Evolutionary conservation across 2,113 vertebrate genomes (phyloP), one percentile per base, ranked within the genome.

Genomic region (Rhagologus leucostigma): DNA sequence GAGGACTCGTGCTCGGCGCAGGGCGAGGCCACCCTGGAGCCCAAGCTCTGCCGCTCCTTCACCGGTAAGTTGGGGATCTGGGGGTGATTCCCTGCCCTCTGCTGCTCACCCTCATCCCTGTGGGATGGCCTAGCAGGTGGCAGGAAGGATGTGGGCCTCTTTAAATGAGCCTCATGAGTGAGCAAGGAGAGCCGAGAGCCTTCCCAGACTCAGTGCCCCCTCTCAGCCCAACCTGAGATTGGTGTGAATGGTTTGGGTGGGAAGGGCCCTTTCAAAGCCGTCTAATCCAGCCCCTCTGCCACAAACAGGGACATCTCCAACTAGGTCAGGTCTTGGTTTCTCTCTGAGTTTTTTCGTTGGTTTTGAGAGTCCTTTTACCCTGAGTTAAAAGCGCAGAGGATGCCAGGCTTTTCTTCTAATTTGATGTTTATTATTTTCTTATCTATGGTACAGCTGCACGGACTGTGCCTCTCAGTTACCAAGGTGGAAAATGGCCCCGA

Each of bases 41-140:
- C 30, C 55, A 96, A 81, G 41, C 79, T 97, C 30, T 93, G 62
- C 56, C 96, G 92, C 37, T 97, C 96, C 68, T 64, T 97, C 63
- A 97, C 96, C 0, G 95, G 97, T 97, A 88, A 96, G 96, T 42
- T n/a, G 88, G 59, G 86, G 35, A 44, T 33, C 80, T 4, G 7
- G 23, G 3, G 7, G 6, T 2, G 56, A 7, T 57, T 35, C 21
- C 76, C 55, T 65, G 6, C 39, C 35, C 53, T 71, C 13, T 32
- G 53, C 16, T 55, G 22, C 84, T 39, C 19, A 0, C 55, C 59
- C 26, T 63, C 49, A 0, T 49, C 33, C 68, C 44, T 0, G 0
- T 29, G 65, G 30, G 14, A 4, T 55, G 44, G 26, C 24, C 47
- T 49, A 52, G 27, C 30, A 30, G 76, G 27, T 42, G 60, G 11